Conservation (phyloP, 2,797 vertebrate species). For the Graptemys geographica region DNA sequence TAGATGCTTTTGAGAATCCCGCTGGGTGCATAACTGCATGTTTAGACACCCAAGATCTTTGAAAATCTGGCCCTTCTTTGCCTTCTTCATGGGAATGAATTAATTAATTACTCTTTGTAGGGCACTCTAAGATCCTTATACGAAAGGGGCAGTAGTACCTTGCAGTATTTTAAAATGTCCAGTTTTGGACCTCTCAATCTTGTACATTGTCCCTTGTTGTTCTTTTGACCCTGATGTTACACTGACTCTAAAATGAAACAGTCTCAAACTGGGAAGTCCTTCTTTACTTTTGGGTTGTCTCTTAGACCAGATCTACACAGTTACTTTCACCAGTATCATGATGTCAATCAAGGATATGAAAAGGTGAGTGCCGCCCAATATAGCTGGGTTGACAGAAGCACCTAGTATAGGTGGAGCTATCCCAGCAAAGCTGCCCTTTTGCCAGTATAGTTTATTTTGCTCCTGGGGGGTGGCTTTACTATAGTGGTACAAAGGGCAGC, state of each 20-base stretch:
- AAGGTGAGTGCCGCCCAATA: not conserved
- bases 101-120: not conserved
- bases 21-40: not conserved
- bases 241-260: not conserved
- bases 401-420: not conserved
- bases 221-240: not conserved
- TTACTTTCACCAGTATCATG: not conserved
- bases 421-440: not conserved
- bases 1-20: not conserved
- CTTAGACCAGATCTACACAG: not conserved
- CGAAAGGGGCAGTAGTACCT: rapidly evolving
- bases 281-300: not conserved
- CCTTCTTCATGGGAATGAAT: not conserved
- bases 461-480: not conserved
- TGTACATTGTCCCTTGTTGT: not conserved
- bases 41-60: not conserved
- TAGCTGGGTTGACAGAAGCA: not conserved
- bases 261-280: rapidly evolving
- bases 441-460: not conserved
- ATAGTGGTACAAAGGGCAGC: not conserved
- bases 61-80: not conserved
- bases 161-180: not conserved
- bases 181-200: not conserved
- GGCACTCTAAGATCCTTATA: not conserved
- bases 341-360: not conserved